Conservation (phyloP, 2,113 vertebrate species). For the Silurus meridionalis region DNA sequence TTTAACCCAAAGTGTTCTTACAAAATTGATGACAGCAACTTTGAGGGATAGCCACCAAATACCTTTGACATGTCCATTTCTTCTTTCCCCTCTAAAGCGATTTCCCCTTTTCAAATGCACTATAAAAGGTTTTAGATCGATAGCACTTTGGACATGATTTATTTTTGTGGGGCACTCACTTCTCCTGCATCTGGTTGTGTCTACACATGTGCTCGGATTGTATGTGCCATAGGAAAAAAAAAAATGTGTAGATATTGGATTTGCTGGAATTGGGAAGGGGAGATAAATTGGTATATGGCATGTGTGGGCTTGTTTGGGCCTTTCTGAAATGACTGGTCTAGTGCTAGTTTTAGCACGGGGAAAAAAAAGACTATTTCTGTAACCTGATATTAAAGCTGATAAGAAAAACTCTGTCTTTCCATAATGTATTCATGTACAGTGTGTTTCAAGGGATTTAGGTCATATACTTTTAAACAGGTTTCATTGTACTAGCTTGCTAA, state of each 20-base stretch:
- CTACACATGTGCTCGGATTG: neutral
- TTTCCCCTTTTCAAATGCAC: slow-evolving; percentile 27
- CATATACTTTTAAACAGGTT: neutral
- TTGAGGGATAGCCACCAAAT: neutral
- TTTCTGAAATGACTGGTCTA: neutral
- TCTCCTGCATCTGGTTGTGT: slow-evolving; percentile 14
- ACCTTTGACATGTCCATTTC: slow-evolving; percentile 5
- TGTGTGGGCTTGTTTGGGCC: slow-evolving; percentile 34
- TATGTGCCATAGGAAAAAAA: neutral
- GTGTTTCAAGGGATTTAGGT: neutral
- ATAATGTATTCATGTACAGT: neutral
- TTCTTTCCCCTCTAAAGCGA: slow-evolving; percentile 7
- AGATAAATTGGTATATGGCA: slow-evolving; percentile 20
- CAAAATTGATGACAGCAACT: neutral
- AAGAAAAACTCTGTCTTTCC: neutral
- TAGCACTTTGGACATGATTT: slow-evolving; percentile 42
- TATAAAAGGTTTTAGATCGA: slow-evolving; percentile 46
- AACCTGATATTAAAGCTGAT: neutral
- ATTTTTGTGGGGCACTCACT: slow-evolving; percentile 36
- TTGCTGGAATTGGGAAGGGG: slow-evolving; percentile 19
- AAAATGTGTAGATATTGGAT: slow-evolving; percentile 10
- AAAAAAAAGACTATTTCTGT: neutral
- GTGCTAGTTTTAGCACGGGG: neutral
- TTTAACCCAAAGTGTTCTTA: slow-evolving; percentile 6
- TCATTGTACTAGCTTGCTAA: neutral